phyloP scores from a whole-genome alignment of 2,113 vertebrate species.

The Cisticola juncidis region DNA sequence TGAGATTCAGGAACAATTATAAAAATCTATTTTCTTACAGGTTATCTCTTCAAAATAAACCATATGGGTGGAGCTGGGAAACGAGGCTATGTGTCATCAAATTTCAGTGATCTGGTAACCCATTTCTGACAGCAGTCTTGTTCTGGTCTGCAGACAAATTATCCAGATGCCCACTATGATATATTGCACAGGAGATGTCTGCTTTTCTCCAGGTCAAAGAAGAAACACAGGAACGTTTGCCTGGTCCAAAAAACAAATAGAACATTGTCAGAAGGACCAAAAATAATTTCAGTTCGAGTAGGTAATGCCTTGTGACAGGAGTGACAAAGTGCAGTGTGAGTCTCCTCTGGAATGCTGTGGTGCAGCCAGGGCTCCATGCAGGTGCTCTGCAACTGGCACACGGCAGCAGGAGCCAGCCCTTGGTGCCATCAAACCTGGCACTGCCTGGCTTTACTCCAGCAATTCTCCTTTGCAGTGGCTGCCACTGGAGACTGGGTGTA shows the following conservation, averaged over 20 bases:
- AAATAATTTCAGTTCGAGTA: fast-evolving
- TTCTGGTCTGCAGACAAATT: neutral
- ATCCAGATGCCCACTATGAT: neutral
- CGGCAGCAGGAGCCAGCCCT: neutral
- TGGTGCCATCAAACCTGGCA: neutral
- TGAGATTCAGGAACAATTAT: neutral
- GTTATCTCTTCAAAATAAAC: neutral
- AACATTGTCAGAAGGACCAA: neutral
- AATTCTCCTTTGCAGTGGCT: neutral
- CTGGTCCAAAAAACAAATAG: neutral
- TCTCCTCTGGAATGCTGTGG: neutral
- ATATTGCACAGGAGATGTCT: neutral
- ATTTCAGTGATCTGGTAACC: neutral
- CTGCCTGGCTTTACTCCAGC: neutral
- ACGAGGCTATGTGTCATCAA: neutral
- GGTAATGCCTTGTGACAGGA: neutral
- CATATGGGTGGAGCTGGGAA: neutral
- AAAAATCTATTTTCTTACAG: neutral
- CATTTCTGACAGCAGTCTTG: neutral
- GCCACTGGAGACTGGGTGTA: neutral
- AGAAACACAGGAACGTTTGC: neutral
- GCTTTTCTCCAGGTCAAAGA: neutral
- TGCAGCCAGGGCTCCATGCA: neutral
- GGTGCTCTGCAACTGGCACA: neutral
- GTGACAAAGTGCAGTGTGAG: neutral